Evolutionary conservation across 1,140 invertebrate species (phyloP).

Genomic region (Asbolus verrucosus): DNA sequence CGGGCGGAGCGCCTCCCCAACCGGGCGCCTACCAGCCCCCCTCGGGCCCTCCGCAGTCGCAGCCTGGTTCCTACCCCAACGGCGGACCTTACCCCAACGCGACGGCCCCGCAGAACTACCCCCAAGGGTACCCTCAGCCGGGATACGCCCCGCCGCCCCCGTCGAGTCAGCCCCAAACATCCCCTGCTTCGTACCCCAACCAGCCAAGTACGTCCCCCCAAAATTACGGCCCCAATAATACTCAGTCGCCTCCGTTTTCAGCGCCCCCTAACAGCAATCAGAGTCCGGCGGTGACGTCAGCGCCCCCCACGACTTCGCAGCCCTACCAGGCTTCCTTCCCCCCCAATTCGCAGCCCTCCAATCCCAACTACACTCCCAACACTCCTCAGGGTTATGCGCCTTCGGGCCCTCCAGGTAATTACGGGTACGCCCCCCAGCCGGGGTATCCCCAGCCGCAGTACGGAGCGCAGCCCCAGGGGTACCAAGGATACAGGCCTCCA

Average conservation of each 20-base stretch:
- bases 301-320: slow-evolving; percentile 55
- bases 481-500: slow-evolving; percentile 62
- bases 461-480: slow-evolving; percentile 60
- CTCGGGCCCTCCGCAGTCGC: slow-evolving; percentile 63
- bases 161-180: slow-evolving; percentile 58
- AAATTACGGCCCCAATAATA: slow-evolving; percentile 64
- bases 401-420: slow-evolving; percentile 49
- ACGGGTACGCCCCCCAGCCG: slow-evolving; percentile 62
- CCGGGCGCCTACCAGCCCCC: slow-evolving; percentile 62
- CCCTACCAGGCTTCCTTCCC: slow-evolving; percentile 61
- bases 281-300: slow-evolving; percentile 59
- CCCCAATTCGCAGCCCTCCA: slow-evolving; percentile 62
- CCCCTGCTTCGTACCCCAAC: slow-evolving; percentile 58
- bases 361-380: slow-evolving; percentile 59
- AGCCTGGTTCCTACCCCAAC: slow-evolving; percentile 63
- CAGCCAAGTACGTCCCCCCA: slow-evolving; percentile 55
- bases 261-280: slow-evolving; percentile 57
- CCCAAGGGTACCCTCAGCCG: slow-evolving; percentile 60
- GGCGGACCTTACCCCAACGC: slow-evolving; percentile 62
- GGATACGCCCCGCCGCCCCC: slow-evolving; percentile 51
- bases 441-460: slow-evolving; percentile 64
- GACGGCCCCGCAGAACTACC: slow-evolving; percentile 65
- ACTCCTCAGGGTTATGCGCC: slow-evolving; percentile 54
- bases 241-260: slow-evolving; percentile 62
- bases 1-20: slow-evolving; percentile 53